Evolutionary conservation across 2,888 invertebrate species (phyloP).

Genomic region (Acanthoscelides obtectus): DNA sequence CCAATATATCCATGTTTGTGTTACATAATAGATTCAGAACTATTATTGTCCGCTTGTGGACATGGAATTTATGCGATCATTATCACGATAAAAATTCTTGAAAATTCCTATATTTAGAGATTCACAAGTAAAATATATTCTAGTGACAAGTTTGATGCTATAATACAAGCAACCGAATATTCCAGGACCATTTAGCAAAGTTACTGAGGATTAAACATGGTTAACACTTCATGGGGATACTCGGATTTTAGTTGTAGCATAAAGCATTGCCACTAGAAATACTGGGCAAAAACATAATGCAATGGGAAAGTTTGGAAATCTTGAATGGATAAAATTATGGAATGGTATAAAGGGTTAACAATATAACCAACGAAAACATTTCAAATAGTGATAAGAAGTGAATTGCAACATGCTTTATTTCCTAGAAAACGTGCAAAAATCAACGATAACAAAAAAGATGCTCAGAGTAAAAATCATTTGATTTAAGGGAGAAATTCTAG

Average conservation of each 20-base stretch:
- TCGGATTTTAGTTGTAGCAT: not conserved
- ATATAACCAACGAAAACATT: not conserved
- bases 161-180: not conserved
- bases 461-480: not conserved
- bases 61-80: not conserved
- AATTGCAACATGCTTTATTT: not conserved
- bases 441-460: not conserved
- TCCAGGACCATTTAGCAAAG: not conserved
- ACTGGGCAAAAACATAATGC: not conserved
- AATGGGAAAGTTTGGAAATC: not conserved
- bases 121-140: not conserved
- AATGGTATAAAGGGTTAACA: not conserved
- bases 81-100: not conserved
- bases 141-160: not conserved
- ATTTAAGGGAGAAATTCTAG: not conserved
- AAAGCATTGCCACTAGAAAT: not conserved
- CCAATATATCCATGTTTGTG: no score
- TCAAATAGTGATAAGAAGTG: not conserved
- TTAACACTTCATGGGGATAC: no score
- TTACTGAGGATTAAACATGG: no score
- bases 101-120: not conserved
- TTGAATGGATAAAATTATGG: not conserved
- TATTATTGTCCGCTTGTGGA: not conserved
- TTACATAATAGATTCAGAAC: not conserved
- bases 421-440: not conserved